phyloP scores from a whole-genome alignment of 1,140 invertebrate genomes.

The Drosophila quadrilineata region DNA sequence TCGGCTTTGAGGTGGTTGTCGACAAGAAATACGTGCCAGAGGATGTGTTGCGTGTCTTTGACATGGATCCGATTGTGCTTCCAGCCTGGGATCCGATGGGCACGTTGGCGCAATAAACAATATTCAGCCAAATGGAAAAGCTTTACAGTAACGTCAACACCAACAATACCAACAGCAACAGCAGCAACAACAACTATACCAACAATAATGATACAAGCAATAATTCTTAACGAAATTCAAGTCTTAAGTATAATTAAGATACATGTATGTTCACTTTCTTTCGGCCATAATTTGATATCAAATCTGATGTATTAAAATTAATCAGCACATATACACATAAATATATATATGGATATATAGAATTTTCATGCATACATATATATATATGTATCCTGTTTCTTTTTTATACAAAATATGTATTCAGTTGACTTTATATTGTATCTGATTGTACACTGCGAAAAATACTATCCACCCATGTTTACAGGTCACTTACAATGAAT shows the following conservation, averaged over 20 bases:
- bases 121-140: constrained; percentile 13
- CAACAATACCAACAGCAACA: too few relatives aligned
- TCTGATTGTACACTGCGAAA: too few relatives aligned
- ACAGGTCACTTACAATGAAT: too few relatives aligned
- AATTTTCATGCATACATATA: neutral
- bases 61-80: constrained; percentile 88
- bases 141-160: constrained; percentile 28
- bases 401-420: too few relatives aligned
- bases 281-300: constrained; percentile 3
- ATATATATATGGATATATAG: neutral
- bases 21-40: constrained; percentile 91
- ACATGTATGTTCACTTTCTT: constrained; percentile 15
- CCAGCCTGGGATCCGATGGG: constrained; percentile 98
- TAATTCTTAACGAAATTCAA: constrained; percentile 27
- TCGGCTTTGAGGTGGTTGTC: constrained; percentile 94
- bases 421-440: too few relatives aligned
- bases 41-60: constrained; percentile 89
- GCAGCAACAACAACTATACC: constrained; percentile 18
- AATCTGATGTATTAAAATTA: constrained; percentile 1
- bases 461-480: too few relatives aligned
- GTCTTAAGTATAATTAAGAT: constrained; percentile 1
- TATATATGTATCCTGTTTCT: constrained; percentile 3
- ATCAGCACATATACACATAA: neutral
- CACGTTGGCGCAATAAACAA: constrained; percentile 85
- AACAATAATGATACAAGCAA: constrained; percentile 37